Evolutionary conservation across 2,888 invertebrate genomes (phyloP), one percentile per base, ranked within the genome.

Genomic region (Panopea generosa): DNA sequence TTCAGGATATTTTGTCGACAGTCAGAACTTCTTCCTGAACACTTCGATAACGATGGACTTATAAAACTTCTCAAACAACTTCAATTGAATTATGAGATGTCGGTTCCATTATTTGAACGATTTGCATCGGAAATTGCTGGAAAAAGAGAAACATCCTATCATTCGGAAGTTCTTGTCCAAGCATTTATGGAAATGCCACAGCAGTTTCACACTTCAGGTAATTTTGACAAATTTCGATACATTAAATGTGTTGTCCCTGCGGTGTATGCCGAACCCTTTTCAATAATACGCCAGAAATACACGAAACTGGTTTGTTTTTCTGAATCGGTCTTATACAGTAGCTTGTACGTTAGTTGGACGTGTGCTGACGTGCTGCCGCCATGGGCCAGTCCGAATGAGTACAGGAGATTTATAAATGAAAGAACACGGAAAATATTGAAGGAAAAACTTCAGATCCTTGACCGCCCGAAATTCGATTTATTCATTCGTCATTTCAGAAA

Each of bases 401-500:
- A 33, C 11, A 33, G 11, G 33, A 7, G 6, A 4, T 7, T 33
- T 33, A 11, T 4, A 33, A 7, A 4, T 33, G 33, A 11, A 33
- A 11, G 11, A 33, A 4, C 11, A 33, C 4, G 6, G 6, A 11
- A 33, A 4, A 33, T 7, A 33, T 7, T 33, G 11, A 33, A 4
- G 11, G 33, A 33, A 11, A 33, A 33, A 33, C 80, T 38, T 65
- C 62, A 26, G 66, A 80, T 29, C 26, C 29, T 38, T 16, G 68
- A 45, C 18, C 68, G 2, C 82, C 84, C 9, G 22, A 52, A 0
- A 7, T 72, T 3, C 33, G 53, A 9, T 56, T 53, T 16, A 72
- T 84, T 43, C 26, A 11, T 80, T 24, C 43, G 47, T 11, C 84
- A 84, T 53, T 71, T 72, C 9, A 72, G 74, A 49, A 77, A 82